phyloP scores from a whole-genome alignment of 2,797 vertebrate genomes.

The Callimico goeldii region DNA sequence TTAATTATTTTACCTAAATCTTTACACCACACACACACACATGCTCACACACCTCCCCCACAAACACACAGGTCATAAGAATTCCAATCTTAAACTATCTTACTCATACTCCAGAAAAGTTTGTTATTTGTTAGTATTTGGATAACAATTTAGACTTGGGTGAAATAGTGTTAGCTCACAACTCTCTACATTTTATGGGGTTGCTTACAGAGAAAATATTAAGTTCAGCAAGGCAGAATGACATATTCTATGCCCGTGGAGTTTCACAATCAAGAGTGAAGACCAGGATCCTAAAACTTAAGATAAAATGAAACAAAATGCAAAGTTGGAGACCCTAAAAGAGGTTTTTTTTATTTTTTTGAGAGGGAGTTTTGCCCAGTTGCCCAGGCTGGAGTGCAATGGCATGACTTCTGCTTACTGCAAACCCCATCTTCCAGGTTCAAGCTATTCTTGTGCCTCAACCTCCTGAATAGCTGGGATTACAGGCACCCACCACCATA shows the following conservation, averaged over 20 bases:
- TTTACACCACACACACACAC: not conserved
- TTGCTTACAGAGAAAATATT: not conserved
- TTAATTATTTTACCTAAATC: constrained; percentile 18
- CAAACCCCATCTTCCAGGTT: no score
- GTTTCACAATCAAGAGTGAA: not conserved
- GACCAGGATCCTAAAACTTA: not conserved
- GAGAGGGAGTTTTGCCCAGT: no score
- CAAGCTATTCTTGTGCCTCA: no score
- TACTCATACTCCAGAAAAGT: not conserved
- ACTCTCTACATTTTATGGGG: not conserved
- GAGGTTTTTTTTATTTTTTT: not conserved
- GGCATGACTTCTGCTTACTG: no score
- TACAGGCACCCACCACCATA: no score
- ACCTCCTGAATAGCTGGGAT: no score
- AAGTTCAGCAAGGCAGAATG: not conserved
- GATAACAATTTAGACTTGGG: not conserved
- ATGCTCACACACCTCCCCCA: not conserved
- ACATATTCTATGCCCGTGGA: not conserved
- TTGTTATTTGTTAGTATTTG: not conserved
- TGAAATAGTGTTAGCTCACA: not conserved
- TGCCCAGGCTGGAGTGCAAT: no score
- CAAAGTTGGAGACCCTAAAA: not conserved
- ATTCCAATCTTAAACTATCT: not conserved
- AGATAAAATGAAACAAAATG: not conserved
- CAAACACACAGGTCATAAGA: not conserved